Evolutionary conservation across 2,113 vertebrate species (phyloP).

Genomic region (Mohoua ochrocephala): DNA sequence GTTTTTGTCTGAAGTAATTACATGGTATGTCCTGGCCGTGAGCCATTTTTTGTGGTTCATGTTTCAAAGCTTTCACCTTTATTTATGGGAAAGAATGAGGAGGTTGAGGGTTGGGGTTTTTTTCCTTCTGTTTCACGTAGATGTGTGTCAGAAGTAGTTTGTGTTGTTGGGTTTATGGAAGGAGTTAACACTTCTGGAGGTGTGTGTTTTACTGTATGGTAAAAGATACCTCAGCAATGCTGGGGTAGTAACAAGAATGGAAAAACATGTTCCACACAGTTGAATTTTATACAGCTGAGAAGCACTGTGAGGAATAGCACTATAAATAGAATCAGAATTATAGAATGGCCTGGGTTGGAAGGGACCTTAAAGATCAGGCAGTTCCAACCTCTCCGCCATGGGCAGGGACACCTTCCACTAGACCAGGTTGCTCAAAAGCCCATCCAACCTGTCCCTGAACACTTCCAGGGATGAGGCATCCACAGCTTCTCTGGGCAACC

Average conservation of each 20-base stretch:
- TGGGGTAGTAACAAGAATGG: not conserved
- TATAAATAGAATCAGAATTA: not conserved
- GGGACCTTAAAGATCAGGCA: not conserved
- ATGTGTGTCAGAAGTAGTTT: not conserved
- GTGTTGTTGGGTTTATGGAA: not conserved
- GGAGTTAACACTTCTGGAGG: not conserved
- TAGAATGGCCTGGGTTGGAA: not conserved
- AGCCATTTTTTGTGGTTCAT: not conserved
- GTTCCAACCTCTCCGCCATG: not conserved
- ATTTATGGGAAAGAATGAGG: not conserved
- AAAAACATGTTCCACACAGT: not conserved
- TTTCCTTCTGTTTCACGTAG: accelerated
- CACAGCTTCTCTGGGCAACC: not conserved
- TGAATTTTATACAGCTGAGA: not conserved
- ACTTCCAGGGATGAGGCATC: not conserved
- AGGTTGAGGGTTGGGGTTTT: not conserved
- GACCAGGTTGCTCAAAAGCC: not conserved
- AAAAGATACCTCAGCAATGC: not conserved
- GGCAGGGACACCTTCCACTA: not conserved
- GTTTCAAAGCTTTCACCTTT: not conserved
- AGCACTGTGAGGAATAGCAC: not conserved
- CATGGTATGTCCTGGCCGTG: not conserved
- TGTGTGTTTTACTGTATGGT: not conserved
- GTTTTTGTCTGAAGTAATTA: not conserved
- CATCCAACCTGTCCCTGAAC: not conserved